These are phyloP conservation scores for Ictalurus punctatus DNA, from an alignment of 2,113 vertebrate species.

Conservation along the genomic window DNA sequence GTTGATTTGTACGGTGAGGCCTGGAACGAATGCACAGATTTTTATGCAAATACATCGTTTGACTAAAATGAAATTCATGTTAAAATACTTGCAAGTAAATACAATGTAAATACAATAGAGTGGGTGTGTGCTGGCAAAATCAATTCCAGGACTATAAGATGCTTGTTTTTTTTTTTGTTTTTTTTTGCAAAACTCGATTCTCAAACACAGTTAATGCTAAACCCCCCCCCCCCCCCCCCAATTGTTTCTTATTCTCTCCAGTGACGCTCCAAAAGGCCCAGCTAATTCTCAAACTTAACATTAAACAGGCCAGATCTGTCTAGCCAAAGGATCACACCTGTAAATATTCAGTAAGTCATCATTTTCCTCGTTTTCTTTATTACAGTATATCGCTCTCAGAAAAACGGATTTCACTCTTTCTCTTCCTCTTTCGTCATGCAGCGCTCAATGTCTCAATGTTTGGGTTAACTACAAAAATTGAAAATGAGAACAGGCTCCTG, in stretches of 20 bases:
- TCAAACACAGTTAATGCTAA: neutral
- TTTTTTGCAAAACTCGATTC: neutral
- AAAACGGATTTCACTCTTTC: neutral
- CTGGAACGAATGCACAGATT: neutral
- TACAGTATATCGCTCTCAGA: neutral
- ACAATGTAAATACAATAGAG: too few species aligned
- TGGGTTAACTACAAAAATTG: neutral
- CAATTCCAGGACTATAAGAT: neutral
- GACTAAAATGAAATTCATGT: neutral
- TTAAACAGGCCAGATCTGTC: neutral
- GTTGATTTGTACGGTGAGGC: neutral
- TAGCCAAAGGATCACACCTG: neutral
- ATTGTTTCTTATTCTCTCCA: neutral
- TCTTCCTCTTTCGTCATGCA: neutral
- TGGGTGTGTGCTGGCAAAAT: neutral
- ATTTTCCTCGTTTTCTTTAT: neutral
- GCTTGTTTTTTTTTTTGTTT: too few species aligned
- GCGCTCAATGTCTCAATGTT: neutral
- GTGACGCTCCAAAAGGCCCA: neutral
- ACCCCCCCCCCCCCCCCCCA: rapidly evolving
- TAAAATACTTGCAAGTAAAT: neutral
- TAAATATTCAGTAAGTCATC: neutral
- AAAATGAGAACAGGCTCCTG: neutral
- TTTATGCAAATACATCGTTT: neutral
- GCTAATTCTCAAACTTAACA: neutral